Percentiles rank a stretch among this genome's conserved stretches.
Evolutionary conservation across 2,113 vertebrate species (phyloP).

Genomic region (Engystomops pustulosus): DNA sequence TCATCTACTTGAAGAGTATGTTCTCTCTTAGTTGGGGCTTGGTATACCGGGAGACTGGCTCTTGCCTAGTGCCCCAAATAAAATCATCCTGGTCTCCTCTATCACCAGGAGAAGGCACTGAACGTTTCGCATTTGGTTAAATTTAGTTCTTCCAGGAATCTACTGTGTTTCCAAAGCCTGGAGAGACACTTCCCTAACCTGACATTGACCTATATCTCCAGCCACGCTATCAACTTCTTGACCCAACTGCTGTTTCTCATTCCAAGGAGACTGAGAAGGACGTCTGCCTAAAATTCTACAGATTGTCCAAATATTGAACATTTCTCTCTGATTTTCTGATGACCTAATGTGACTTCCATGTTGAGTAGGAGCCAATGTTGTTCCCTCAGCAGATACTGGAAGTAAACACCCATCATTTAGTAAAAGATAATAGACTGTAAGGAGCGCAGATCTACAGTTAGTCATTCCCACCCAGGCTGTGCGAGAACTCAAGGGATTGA

Average conservation of each 20-base stretch:
- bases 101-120: too few relatives aligned
- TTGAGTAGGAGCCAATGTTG: conserved; percentile 21
- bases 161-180: conserved; percentile 61
- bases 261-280: conserved; percentile 64
- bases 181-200: conserved; percentile 61
- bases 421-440: background rate
- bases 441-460: background rate
- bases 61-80: too few relatives aligned
- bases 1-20: too few relatives aligned
- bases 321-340: conserved; percentile 17
- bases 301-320: conserved; percentile 56
- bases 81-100: too few relatives aligned
- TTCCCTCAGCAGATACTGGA: conserved; percentile 10
- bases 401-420: conserved; percentile 5
- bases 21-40: too few relatives aligned
- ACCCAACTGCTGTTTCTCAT: conserved; percentile 72
- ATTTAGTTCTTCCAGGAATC: conserved; percentile 62
- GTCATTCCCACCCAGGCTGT: conserved; percentile 9
- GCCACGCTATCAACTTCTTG: conserved; percentile 66
- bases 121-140: conserved; percentile 50
- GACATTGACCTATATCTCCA: conserved; percentile 67
- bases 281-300: conserved; percentile 63
- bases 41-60: too few relatives aligned
- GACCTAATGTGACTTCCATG: conserved; percentile 38
- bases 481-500: background rate